phyloP scores from a whole-genome alignment of 1,140 invertebrate species.

The Proctacanthus coquilletti region DNA sequence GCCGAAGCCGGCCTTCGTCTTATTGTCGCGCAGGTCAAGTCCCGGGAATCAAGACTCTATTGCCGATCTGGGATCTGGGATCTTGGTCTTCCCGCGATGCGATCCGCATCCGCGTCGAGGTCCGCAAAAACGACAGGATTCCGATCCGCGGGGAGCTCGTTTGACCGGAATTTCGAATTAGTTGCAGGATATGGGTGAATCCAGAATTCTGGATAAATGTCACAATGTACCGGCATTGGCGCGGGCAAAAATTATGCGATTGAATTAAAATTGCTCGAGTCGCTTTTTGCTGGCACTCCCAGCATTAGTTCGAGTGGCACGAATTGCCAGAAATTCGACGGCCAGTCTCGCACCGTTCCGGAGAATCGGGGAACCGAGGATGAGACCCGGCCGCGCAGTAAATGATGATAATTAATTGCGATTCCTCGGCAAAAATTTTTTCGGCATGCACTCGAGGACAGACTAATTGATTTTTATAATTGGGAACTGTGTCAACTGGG shows the following conservation, averaged over 20 bases:
- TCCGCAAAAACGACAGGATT: not conserved
- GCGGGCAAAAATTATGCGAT: constrained; percentile 1
- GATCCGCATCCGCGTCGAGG: not conserved
- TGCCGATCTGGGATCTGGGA: not conserved
- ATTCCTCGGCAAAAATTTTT: too few relatives aligned
- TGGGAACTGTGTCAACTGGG: too few relatives aligned
- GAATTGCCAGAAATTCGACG: not conserved
- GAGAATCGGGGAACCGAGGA: not conserved
- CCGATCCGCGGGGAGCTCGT: too few relatives aligned
- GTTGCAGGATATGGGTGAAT: too few relatives aligned
- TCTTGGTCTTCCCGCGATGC: not conserved
- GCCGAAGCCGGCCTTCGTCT: too few relatives aligned
- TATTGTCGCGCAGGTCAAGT: too few relatives aligned
- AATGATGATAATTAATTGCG: not conserved
- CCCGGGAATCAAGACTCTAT: not conserved
- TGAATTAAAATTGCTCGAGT: constrained; percentile 1
- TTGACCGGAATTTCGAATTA: too few relatives aligned
- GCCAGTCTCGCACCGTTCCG: not conserved
- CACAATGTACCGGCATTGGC: not conserved
- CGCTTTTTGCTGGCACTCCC: not conserved
- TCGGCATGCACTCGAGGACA: too few relatives aligned
- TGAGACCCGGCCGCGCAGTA: not conserved
- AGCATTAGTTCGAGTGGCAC: not conserved
- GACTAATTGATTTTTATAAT: too few relatives aligned
- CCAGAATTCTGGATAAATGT: not conserved